Percentiles rank a stretch among this genome's conserved stretches.
Evolutionary conservation across 1,140 invertebrate species (phyloP).

Genomic region (Schmidtea mediterranea): DNA sequence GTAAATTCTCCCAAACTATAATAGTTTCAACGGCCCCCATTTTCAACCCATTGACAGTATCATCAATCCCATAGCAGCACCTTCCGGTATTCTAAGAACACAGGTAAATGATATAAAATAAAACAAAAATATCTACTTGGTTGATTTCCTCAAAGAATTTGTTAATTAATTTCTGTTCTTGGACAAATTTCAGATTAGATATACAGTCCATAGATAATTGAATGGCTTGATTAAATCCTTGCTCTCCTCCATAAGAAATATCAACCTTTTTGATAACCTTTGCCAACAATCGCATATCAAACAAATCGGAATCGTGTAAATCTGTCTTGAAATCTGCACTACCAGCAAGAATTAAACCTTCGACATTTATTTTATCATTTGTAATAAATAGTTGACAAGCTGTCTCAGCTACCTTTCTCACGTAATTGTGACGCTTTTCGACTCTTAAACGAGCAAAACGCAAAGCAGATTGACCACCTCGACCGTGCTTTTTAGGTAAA

Average conservation of each 20-base stretch:
- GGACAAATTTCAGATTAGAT: constrained; percentile 97
- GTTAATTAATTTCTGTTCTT: constrained; percentile 95
- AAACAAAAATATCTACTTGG: too few species aligned
- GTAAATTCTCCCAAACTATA: constrained; percentile 98
- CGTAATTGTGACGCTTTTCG: constrained; percentile 99
- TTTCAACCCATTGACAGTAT: constrained; percentile 78
- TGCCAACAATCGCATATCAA: constrained; percentile 86
- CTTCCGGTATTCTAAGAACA: constrained; percentile 94
- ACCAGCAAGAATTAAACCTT: constrained; percentile 84
- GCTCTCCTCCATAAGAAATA: constrained; percentile 95
- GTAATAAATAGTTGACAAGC: constrained; percentile 85
- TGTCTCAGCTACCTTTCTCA: constrained; percentile 91
- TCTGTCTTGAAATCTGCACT: constrained; percentile 99
- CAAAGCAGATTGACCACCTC: constrained; percentile 94
- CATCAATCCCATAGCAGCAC: constrained; percentile 96
- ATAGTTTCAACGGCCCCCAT: constrained; percentile 80
- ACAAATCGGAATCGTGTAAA: constrained; percentile 97
- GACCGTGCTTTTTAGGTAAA: constrained; percentile 90
- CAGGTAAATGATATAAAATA: too few species aligned
- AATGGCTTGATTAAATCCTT: constrained; percentile 97
- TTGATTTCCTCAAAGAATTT: constrained; percentile 95
- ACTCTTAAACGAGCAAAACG: constrained; percentile 95
- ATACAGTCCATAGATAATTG: constrained; percentile 86
- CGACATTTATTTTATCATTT: constrained; percentile 85
- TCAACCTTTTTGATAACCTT: constrained; percentile 96